Percentiles rank a stretch among this genome's conserved stretches.
phyloP scores from a whole-genome alignment of 2,797 vertebrate genomes.

The Picus viridis region DNA sequence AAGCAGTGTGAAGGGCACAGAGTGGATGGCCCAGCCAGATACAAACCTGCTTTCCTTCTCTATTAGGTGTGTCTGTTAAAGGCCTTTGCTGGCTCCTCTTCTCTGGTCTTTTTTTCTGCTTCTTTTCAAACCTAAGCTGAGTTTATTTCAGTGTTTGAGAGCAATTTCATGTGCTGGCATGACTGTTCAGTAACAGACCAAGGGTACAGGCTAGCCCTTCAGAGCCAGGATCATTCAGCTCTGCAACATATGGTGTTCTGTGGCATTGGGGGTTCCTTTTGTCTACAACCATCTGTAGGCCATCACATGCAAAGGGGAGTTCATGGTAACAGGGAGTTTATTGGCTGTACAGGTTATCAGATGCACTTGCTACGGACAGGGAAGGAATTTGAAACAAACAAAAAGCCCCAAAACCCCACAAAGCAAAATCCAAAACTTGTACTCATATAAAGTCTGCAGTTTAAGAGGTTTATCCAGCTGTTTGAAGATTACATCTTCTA shows the following conservation, averaged over 20 bases:
- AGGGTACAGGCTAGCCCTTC: not conserved
- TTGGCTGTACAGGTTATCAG: not conserved
- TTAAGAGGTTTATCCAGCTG: not conserved
- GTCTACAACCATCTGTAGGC: not conserved
- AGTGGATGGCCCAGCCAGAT: not conserved
- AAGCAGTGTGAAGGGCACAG: too few relatives aligned
- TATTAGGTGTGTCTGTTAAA: not conserved
- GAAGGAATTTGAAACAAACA: not conserved
- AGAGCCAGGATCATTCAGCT: not conserved
- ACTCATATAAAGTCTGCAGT: not conserved
- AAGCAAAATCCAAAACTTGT: not conserved
- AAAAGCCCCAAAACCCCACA: too few relatives aligned
- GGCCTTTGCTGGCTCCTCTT: not conserved
- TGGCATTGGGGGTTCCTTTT: not conserved
- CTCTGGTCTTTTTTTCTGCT: not conserved
- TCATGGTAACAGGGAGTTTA: not conserved
- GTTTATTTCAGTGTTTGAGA: too few relatives aligned
- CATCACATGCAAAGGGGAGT: not conserved
- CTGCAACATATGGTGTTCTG: not conserved
- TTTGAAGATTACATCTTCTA: not conserved
- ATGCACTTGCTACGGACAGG: not conserved
- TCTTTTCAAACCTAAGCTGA: not conserved
- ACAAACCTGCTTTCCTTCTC: not conserved
- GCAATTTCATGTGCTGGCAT: not conserved
- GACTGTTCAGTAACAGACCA: not conserved